Conservation (phyloP, 2,797 vertebrate species). For the Hybognathus amarus region DNA sequence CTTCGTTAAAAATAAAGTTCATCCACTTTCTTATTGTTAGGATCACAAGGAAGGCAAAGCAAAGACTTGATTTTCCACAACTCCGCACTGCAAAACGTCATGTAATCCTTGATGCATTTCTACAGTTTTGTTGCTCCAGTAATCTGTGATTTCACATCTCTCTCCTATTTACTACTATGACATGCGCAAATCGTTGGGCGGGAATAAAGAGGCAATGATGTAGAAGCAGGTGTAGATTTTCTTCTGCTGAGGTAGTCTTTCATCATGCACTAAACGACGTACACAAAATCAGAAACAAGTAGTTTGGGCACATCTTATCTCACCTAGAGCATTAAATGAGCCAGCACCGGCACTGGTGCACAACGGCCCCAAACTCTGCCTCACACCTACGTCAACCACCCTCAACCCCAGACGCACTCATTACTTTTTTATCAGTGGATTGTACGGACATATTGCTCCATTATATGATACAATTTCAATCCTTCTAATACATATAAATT, state of each 20-base stretch:
- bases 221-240: neutral
- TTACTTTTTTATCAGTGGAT: conserved; percentile 35
- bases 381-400: conserved; percentile 23
- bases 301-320: neutral
- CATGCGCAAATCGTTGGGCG: neutral
- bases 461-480: conserved; percentile 26
- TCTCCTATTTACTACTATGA: neutral
- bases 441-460: conserved; percentile 33
- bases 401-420: conserved; percentile 10
- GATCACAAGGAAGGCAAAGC: too few relatives aligned
- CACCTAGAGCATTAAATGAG: neutral
- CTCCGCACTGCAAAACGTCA: too few relatives aligned
- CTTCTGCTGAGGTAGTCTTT: neutral
- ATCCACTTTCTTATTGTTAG: too few relatives aligned
- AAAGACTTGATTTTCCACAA: too few relatives aligned
- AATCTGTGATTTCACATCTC: too few relatives aligned
- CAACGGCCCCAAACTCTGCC: conserved; percentile 10
- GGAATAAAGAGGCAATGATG: neutral
- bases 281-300: neutral
- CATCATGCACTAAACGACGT: neutral
- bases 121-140: too few relatives aligned
- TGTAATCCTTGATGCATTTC: too few relatives aligned
- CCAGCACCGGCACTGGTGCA: conserved; percentile 4
- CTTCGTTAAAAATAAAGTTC: too few relatives aligned
- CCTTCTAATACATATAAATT: conserved; percentile 31